These are phyloP conservation scores for Mercenaria mercenaria DNA, from an alignment of 1,140 invertebrate genomes.

Conservation along the genomic window DNA sequence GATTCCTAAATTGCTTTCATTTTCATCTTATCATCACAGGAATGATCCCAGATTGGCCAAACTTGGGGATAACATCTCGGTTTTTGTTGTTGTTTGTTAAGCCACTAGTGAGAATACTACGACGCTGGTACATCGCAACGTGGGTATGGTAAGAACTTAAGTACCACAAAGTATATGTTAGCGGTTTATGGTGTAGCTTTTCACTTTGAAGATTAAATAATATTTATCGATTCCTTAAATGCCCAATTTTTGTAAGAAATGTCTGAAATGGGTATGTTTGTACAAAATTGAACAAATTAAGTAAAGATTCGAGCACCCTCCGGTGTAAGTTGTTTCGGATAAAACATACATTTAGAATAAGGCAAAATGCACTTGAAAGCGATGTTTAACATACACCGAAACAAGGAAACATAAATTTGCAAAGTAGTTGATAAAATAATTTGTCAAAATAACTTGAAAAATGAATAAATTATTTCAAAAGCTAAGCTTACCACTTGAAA, in stretches of 20 bases:
- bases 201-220: conserved; percentile 60
- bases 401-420: conserved; percentile 14
- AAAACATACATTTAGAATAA: conserved; percentile 33
- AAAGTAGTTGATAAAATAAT: neutral
- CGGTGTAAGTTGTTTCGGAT: conserved; percentile 31
- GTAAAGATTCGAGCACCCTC: conserved; percentile 34
- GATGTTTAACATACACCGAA: neutral
- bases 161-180: conserved; percentile 65
- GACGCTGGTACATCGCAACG: conserved; percentile 21
- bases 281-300: conserved; percentile 44
- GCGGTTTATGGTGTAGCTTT: neutral
- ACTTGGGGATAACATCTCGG: conserved; percentile 61
- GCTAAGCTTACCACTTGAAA: too few species aligned
- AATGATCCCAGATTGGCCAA: conserved; percentile 60
- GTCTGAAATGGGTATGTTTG: conserved; percentile 64
- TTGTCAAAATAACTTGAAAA: neutral
- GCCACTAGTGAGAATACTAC: conserved; percentile 24
- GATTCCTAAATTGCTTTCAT: conserved; percentile 59
- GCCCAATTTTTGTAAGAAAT: conserved; percentile 52
- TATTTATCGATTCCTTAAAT: conserved; percentile 62
- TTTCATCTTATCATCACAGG: conserved; percentile 56
- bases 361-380: conserved; percentile 20
- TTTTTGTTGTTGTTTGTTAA: conserved; percentile 67
- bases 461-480: too few species aligned
- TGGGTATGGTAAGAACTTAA: conserved; percentile 43